Evolutionary conservation across 1,140 invertebrate species (phyloP).

Genomic region (Patella vulgata): DNA sequence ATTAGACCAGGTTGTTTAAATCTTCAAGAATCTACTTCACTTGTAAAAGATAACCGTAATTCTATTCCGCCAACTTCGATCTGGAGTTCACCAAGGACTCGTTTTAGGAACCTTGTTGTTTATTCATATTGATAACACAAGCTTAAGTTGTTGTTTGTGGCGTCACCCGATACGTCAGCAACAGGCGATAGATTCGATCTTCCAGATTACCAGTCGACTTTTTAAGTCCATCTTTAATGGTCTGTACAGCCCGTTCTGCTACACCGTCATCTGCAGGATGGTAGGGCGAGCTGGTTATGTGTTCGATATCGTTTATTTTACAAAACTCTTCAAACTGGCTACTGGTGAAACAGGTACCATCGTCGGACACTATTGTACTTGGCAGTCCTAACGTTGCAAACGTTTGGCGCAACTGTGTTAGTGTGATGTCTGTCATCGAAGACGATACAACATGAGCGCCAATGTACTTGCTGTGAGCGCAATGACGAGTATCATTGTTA

Average conservation of each 20-base stretch:
- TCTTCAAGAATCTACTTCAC: too few relatives aligned
- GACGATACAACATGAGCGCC: too few relatives aligned
- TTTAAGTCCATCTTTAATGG: conserved; percentile 20
- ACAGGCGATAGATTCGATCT: neutral
- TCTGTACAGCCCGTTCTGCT: conserved; percentile 27
- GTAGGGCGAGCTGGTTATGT: conserved; percentile 35
- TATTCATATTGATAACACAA: too few relatives aligned
- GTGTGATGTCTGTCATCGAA: conserved; percentile 12
- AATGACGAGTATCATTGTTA: conserved; percentile 62
- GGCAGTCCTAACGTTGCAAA: conserved; percentile 34
- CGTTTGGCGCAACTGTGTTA: neutral
- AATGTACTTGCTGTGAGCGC: too few relatives aligned
- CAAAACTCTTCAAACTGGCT: conserved; percentile 43
- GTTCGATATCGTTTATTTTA: conserved; percentile 33
- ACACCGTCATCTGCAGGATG: conserved; percentile 47
- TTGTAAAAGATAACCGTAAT: too few relatives aligned
- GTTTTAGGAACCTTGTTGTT: too few relatives aligned
- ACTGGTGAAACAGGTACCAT: too few relatives aligned
- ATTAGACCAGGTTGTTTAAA: too few relatives aligned
- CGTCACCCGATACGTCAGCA: conserved; percentile 18
- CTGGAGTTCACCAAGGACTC: too few relatives aligned
- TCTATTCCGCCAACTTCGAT: too few relatives aligned
- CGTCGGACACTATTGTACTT: too few relatives aligned
- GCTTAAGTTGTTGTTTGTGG: conserved; percentile 24
- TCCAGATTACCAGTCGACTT: neutral